Evolutionary conservation across 2,113 vertebrate genomes (phyloP), one percentile per base, ranked within the genome.

Genomic region (Cinclus mexicanus): DNA sequence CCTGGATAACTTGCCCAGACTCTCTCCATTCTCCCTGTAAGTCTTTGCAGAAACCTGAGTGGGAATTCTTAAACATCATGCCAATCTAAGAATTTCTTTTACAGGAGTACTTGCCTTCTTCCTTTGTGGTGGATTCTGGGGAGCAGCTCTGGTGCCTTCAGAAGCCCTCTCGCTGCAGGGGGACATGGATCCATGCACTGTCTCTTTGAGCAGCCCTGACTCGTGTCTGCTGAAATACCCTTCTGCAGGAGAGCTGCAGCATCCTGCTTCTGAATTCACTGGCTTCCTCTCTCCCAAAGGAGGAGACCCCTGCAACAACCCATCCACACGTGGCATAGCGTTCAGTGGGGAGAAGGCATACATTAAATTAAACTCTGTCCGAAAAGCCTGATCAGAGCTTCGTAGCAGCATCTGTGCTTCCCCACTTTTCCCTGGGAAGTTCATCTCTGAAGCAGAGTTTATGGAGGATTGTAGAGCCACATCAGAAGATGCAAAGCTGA

Each of bases 351-450:
- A 99, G 97, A 99, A 99, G 97, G 99, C 99, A 97, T 99, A 99
- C 98, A 99, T 99, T 97, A 99, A 98, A 97, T 99, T 99, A 97
- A 99, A 99, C 97, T 99, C 99, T 98, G 99, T 99, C 98, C 99
- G 99, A 98, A 99, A 99, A 76, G 98, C 98, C 98, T 99, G 99
- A 92, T 99, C 99, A 87, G 98, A 98, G 96, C 95, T 98, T 96
- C 98, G 97, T 96, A 98, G 90, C 93, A 98, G 98, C 81, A 97
- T 97, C 92, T 98, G 98, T 72, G 97, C 96, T 87, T 98, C 98
- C 93, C 97, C 97, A 90, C 95, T 98, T 95, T 98, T 98, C 81
- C 95, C 97, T 94, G 97, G 83, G 93, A 98, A 96, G 96, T 96
- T 96, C 95, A 96, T 95, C 95, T 99, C 96, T 70, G 98, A 98